Evolutionary conservation across 2,113 vertebrate species (phyloP), one percentile per base, ranked within the genome.

Genomic region (Progne subis): DNA sequence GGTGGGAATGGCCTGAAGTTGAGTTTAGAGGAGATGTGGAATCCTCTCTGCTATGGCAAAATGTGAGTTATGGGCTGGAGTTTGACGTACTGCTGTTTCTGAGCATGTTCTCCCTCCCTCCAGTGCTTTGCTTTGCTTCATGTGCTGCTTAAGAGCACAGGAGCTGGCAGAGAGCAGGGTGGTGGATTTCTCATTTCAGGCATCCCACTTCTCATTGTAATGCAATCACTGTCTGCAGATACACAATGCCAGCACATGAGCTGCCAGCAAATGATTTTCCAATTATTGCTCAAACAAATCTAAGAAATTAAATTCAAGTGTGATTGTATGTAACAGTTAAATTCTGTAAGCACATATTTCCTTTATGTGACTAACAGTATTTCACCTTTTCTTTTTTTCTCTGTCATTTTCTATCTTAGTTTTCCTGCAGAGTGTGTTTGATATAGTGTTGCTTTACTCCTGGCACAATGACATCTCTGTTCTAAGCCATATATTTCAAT

Each of bases 211-310:
- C 82, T 95, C 82, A 84, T 77, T 88, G 86, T 67, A 91, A 95
- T 91, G 90, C 86, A 88, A 63, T 88, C 71, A 84, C 59, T 90
- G 89, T 88, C 87, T 96, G 88, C 53, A 94, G 83, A 79, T 70
- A 53, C 23, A 88, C 60, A 87, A 78, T 90, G 81, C 78, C 86
- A 89, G 88, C 65, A 60, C 79, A 86, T 29, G 90, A 90, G 63
- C 86, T 94, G 95, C 95, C 92, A 96, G 87, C 50, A 87, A 95
- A 93, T 89, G 74, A 92, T 90, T 92, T 96, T 94, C 90, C 64
- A 93, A 86, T 90, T 93, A 86, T 80, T 91, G 21, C 67, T 94
- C 72, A 75, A 95, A 82, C 29, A 93, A 90, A 92, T 93, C 53
- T 77, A 59, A 89, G 63, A 90, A 82, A 94, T 94, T 82, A 93